Evolutionary conservation across 2,888 invertebrate genomes (phyloP).

Genomic region (Catocala nupta): DNA sequence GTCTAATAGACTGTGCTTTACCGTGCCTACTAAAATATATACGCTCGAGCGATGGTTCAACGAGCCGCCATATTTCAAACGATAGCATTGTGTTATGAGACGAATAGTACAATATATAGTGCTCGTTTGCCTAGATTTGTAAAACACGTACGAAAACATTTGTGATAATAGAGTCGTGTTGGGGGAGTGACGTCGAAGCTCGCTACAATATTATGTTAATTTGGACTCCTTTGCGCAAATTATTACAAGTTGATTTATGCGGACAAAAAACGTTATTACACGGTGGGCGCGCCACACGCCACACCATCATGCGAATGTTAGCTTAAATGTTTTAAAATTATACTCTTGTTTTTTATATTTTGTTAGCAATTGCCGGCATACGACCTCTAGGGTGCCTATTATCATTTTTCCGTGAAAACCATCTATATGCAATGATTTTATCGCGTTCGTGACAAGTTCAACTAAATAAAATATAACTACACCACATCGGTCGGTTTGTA

Average conservation of each 20-base stretch:
- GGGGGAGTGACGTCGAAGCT: constrained; percentile 47
- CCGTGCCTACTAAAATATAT: constrained; percentile 31
- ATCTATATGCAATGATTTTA: constrained; percentile 18
- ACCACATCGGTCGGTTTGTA: neutral
- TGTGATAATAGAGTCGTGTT: constrained; percentile 41
- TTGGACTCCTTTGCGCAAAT: constrained; percentile 68
- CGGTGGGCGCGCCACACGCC: constrained; percentile 68
- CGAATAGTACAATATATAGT: constrained; percentile 8
- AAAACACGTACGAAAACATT: constrained; percentile 4
- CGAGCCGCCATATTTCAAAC: constrained; percentile 16
- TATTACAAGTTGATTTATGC: constrained; percentile 73
- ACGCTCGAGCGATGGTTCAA: constrained; percentile 19
- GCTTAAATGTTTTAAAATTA: constrained; percentile 48
- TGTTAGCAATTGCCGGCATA: constrained; percentile 10
- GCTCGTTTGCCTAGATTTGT: neutral
- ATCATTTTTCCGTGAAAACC: constrained; percentile 13
- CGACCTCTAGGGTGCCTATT: constrained; percentile 14
- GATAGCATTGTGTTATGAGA: constrained; percentile 15
- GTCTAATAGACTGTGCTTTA: constrained; percentile 35
- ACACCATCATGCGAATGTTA: constrained; percentile 55
- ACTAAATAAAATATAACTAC: neutral
- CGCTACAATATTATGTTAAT: constrained; percentile 61
- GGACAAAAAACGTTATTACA: constrained; percentile 63
- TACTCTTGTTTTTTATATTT: constrained; percentile 26
- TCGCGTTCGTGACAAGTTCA: neutral